These are phyloP conservation scores for Dunckerocampus dactyliophorus DNA, from an alignment of 2,113 vertebrate genomes.

Conservation along the genomic window DNA sequence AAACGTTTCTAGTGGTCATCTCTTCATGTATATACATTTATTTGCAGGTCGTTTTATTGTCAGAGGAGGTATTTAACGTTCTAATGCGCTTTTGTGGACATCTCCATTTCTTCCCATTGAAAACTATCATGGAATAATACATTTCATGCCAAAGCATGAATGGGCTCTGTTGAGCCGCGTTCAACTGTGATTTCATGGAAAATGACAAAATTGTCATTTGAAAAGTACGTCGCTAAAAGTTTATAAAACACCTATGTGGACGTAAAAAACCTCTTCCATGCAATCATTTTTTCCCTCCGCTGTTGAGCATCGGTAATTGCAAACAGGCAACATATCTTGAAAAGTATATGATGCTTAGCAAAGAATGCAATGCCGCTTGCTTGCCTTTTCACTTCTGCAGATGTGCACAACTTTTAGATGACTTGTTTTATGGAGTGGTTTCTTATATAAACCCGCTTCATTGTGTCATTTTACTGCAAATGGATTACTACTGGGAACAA, in stretches of 20 bases:
- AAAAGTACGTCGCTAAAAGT: conserved; percentile 1
- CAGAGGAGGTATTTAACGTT: conserved; percentile 24
- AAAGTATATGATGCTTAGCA: conserved; percentile 25
- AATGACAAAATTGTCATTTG: conserved; percentile 19
- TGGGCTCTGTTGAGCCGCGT: conserved; percentile 5
- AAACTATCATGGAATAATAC: conserved; percentile 28
- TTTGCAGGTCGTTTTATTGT: conserved; percentile 32
- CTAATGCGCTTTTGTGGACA: conserved; percentile 9
- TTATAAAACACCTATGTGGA: conserved; percentile 30
- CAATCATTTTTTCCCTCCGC: conserved; percentile 19
- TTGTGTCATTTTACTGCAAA: conserved; percentile 15
- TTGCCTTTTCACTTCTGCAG: conserved; percentile 35
- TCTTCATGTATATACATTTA: conserved; percentile 35
- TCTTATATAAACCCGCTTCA: conserved; percentile 14
- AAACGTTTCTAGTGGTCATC: conserved; percentile 24
- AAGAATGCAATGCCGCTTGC: conserved; percentile 15
- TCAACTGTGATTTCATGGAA: conserved; percentile 30
- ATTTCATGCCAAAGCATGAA: conserved; percentile 20
- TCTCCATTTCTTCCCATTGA: conserved; percentile 10
- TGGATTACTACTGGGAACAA: neutral
- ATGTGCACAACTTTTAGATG: conserved; percentile 22
- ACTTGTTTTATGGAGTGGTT: conserved; percentile 24
- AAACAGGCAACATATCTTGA: conserved; percentile 38
- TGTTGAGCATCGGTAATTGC: conserved; percentile 40
- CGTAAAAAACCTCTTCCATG: conserved; percentile 24